Evolutionary conservation across 2,888 invertebrate genomes (phyloP), one percentile per base, ranked within the genome.

Genomic region (Ectemnius continuus): DNA sequence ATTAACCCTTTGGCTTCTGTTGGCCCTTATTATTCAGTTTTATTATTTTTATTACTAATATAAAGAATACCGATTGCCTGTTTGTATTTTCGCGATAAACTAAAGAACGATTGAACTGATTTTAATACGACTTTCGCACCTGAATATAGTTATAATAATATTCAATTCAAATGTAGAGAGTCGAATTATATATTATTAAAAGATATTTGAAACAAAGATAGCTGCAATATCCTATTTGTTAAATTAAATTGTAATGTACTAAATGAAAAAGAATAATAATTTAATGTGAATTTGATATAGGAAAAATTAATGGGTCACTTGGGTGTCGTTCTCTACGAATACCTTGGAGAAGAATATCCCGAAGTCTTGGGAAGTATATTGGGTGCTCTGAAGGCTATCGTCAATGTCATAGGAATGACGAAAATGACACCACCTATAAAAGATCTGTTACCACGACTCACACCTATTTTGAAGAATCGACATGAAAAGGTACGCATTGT

Each of bases 341-440:
- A 99, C 90, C 92, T 99, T 85, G 99, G 99, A 81, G 99, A 99
- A 92, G 99, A 99, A 91, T 99, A 99, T 91, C 99, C 99, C 0
- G 99, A 99, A 92, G 99, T 99, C 11, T 92, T 99, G 82, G 99
- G 99, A 52, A 98, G 98, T 60, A 99, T 99, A 89, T 93, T 99
- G 64, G 99, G 99, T 1, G 99, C 99, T 0, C 92, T 99, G n/a
- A 99, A 99, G 92, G 98, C 98, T 0, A 99, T 99, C 84, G 99
- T 99, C 4, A 99, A 99, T 91, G 99, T 99, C 4, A 99, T 99
- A 88, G 99, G 99, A 85, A 99, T 99, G 99, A 99, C 99, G 0
- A 99, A 99, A 92, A 99, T 99, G 99, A 99, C 99, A 2, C 99
- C 99, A 4, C 99, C 99, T 1, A 99, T 99, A 87, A 99, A 99